Conservation (phyloP, 2,888 invertebrate genomes). For the Agriopis leucophaearia region DNA sequence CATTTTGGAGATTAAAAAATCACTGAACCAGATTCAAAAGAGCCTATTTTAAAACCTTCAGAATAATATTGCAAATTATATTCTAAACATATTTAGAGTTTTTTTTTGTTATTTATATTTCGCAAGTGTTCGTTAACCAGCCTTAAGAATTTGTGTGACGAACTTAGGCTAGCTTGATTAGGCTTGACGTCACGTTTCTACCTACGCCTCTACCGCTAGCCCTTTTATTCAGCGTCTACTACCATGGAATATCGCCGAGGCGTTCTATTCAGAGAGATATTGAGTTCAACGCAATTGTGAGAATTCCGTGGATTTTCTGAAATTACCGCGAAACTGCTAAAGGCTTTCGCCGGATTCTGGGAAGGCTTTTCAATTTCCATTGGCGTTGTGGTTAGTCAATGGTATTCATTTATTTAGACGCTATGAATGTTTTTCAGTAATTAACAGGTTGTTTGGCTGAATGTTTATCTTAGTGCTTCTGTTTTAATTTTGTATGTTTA, state of each 20-base stretch:
- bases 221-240: slow-evolving; percentile 29
- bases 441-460: slow-evolving; percentile 1
- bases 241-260: slow-evolving; percentile 43
- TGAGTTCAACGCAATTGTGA: slow-evolving; percentile 30
- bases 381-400: slow-evolving; percentile 9
- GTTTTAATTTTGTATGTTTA: neutral
- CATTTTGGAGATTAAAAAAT: too few species aligned
- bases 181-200: slow-evolving; percentile 48
- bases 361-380: slow-evolving; percentile 25
- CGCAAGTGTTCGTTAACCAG: too few species aligned
- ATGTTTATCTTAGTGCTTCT: neutral
- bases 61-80: too few species aligned
- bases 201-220: neutral
- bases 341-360: slow-evolving; percentile 21
- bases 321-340: slow-evolving; percentile 40
- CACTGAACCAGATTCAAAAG: neutral
- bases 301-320: slow-evolving; percentile 39
- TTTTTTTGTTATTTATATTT: neutral
- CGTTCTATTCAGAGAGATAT: slow-evolving; percentile 33
- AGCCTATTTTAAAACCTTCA: too few species aligned
- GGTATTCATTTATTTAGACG: slow-evolving; percentile 18
- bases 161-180: too few species aligned
- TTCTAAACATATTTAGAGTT: neutral
- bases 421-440: slow-evolving; percentile 4
- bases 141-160: too few species aligned